A percentile compares a stretch with the other conserved stretches of the same genome.
Conservation (phyloP, 92 coral and sea anemone species). For the Isaurus tuberculatus region DNA sequence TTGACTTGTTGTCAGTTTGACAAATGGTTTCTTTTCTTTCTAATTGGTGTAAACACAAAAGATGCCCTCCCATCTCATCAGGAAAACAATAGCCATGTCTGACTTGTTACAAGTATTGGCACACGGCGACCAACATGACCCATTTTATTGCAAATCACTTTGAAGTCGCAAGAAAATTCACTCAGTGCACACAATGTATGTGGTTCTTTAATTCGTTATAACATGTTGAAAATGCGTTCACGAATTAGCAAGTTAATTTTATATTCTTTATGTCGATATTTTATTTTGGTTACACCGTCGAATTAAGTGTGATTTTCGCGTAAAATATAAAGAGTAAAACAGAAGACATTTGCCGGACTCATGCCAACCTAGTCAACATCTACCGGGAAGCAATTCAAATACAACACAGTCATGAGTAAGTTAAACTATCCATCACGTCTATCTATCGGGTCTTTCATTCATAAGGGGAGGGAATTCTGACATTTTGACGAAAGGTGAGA, state of each 20-base stretch:
- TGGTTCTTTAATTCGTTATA: conserved; percentile 60
- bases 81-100: conserved; percentile 59
- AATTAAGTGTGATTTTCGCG: conserved; percentile 12
- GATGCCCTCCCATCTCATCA: conserved; percentile 93
- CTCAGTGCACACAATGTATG: conserved; percentile 60
- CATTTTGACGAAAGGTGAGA: conserved; percentile 21
- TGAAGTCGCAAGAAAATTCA: conserved; percentile 51
- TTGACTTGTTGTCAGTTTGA: conserved; percentile 67
- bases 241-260: conserved; percentile 52
- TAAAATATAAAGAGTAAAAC: background rate
- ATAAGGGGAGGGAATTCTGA: background rate
- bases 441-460: background rate
- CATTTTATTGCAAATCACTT: conserved; percentile 88
- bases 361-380: background rate
- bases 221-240: conserved; percentile 71
- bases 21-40: conserved; percentile 70
- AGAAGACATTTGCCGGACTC: background rate
- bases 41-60: conserved; percentile 75
- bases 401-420: background rate
- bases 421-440: background rate
- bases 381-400: background rate
- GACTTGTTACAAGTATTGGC: conserved; percentile 69
- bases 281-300: conserved; percentile 62
- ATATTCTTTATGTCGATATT: conserved; percentile 22
- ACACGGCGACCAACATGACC: conserved; percentile 63